Percentiles rank a stretch among this genome's conserved stretches.
Conservation (phyloP, 2,113 vertebrate genomes). For the Telmatochromis sp. region DNA sequence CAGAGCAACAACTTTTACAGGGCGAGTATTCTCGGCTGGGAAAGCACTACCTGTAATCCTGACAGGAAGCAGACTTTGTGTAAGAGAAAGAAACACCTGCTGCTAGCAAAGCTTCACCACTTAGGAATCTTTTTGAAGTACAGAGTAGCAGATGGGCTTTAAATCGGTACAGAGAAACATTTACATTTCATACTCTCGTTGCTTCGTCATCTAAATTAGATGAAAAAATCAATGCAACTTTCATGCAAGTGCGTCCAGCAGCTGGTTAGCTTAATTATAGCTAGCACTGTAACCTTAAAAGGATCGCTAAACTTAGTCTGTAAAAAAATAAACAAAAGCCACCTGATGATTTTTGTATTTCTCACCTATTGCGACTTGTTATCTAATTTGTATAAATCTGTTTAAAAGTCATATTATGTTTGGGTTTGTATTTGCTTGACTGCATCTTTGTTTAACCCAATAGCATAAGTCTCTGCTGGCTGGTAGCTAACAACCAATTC, state of each 20-base stretch:
- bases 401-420: neutral
- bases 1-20: neutral
- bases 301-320: neutral
- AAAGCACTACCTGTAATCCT: neutral
- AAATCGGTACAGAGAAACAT: neutral
- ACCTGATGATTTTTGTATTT: neutral
- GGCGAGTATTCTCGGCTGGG: neutral
- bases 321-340: neutral
- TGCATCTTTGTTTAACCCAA: neutral
- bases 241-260: neutral
- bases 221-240: neutral
- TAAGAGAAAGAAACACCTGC: neutral
- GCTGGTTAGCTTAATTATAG: neutral
- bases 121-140: neutral
- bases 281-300: neutral
- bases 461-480: neutral
- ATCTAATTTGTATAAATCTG: neutral
- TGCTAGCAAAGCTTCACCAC: neutral
- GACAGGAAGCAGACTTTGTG: neutral
- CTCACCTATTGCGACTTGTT: neutral
- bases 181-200: neutral
- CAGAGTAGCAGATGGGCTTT: neutral
- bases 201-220: neutral
- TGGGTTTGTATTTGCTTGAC: neutral
- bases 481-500: neutral